Evolutionary conservation across 2,888 invertebrate genomes (phyloP), one percentile per base, ranked within the genome.

Genomic region (Sialis fuliginosa): DNA sequence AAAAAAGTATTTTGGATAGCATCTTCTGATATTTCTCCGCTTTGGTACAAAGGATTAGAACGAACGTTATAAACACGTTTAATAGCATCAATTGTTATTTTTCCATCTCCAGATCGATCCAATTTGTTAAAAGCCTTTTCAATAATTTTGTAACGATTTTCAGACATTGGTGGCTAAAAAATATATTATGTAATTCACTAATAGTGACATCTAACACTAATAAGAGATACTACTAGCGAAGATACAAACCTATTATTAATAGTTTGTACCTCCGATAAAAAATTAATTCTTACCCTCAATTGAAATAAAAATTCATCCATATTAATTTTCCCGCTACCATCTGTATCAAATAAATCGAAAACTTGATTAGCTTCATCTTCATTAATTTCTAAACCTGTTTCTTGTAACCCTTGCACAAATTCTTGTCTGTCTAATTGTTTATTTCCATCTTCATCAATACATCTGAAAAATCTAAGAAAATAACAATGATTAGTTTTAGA

Each of bases 401-500:
- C 86, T 47, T 68, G 69, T 51, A 93, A 68, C 2, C 92, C 93
- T 51, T 78, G 74, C 6, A 70, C 60, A 61, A 96, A 92, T 63
- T 95, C 93, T 9, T 85, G 83, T 49, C 75, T 68, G 58, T 75
- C 87, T 48, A 96, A 62, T 41, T 77, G 72, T 60, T 82, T 84
- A 65, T 79, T 92, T 40, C 84, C 87, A 62, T 95, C 91, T 50
- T 92, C 86, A 60, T 96, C 95, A 82, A 95, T 87, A 45, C 84
- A 74, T 44, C 90, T 79, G 64, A 96, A 95, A 53, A 84, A 66
- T 60, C 87, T 86, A 55, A 41, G 52, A 22, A 39, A 40, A 6
- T 33, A 35, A 49, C 30, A 34, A 33, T 7, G 31, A 42, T 39
- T 44, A 10, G 10, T 22, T 22, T 22, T 22, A 22, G 22, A 22